phyloP scores from a whole-genome alignment of 1,140 invertebrate genomes.

The Pseudomyrmex dendroicus region DNA sequence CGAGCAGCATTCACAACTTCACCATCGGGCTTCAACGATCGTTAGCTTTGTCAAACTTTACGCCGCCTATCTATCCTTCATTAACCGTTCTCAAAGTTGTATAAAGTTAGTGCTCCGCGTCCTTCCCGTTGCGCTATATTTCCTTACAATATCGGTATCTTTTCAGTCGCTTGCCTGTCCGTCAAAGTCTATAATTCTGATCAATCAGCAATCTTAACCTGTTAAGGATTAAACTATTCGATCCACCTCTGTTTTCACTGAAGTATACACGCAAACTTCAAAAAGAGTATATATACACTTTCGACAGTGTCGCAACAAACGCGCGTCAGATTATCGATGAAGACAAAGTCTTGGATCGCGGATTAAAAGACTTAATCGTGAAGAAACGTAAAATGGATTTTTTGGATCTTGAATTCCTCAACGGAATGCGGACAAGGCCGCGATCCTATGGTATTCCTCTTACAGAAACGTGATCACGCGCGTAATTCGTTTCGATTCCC shows the following conservation, averaged over 20 bases:
- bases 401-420: not conserved
- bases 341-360: not conserved
- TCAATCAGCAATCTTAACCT: conserved; percentile 6
- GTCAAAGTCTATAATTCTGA: conserved; percentile 26
- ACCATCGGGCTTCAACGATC: conserved; percentile 41
- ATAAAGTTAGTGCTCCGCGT: conserved; percentile 29
- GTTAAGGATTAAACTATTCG: not conserved
- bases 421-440: not conserved
- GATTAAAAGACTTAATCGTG: not conserved
- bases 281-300: not conserved
- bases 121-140: conserved; percentile 16
- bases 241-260: not conserved
- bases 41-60: conserved; percentile 51
- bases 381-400: not conserved
- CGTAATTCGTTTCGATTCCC: conserved; percentile 50
- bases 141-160: conserved; percentile 46
- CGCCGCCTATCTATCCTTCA: conserved; percentile 25
- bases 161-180: conserved; percentile 17
- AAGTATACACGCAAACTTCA: not conserved
- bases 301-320: not conserved
- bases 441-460: not conserved
- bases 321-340: not conserved
- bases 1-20: conserved; percentile 33
- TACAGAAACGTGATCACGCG: conserved; percentile 4
- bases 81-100: conserved; percentile 33